These are phyloP conservation scores for Lepidurus couesii DNA, from an alignment of 1,140 invertebrate species.

Conservation along the genomic window DNA sequence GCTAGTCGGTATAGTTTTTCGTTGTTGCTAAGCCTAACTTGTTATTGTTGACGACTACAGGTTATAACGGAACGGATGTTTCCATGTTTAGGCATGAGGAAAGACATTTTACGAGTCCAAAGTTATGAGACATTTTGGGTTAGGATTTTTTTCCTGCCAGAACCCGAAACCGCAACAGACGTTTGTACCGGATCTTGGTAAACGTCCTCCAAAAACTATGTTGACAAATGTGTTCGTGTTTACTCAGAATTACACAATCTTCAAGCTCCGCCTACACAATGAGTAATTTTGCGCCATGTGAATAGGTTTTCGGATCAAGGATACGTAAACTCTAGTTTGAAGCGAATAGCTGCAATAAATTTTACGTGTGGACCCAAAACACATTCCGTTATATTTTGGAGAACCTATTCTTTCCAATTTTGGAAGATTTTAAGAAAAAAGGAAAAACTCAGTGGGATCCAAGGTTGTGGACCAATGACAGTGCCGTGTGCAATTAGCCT, in stretches of 20 bases:
- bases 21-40: not conserved
- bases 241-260: not conserved
- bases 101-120: too few relatives aligned
- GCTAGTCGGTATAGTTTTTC: not conserved
- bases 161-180: not conserved
- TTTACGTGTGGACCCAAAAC: not conserved
- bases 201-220: not conserved
- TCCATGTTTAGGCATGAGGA: too few relatives aligned
- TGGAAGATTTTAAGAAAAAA: not conserved
- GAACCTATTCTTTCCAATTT: not conserved
- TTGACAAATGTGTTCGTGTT: not conserved
- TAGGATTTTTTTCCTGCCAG: not conserved
- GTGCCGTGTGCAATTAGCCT: not conserved
- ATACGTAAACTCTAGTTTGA: not conserved
- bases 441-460: not conserved
- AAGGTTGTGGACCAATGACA: conserved; percentile 3
- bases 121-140: not conserved
- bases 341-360: not conserved
- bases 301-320: conserved; percentile 22
- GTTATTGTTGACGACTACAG: not conserved
- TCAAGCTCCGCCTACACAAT: not conserved
- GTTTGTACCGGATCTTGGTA: not conserved
- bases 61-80: too few relatives aligned
- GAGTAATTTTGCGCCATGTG: not conserved
- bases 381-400: not conserved